Conservation (phyloP, 2,888 invertebrate genomes). For the Cybosia mesomella region DNA sequence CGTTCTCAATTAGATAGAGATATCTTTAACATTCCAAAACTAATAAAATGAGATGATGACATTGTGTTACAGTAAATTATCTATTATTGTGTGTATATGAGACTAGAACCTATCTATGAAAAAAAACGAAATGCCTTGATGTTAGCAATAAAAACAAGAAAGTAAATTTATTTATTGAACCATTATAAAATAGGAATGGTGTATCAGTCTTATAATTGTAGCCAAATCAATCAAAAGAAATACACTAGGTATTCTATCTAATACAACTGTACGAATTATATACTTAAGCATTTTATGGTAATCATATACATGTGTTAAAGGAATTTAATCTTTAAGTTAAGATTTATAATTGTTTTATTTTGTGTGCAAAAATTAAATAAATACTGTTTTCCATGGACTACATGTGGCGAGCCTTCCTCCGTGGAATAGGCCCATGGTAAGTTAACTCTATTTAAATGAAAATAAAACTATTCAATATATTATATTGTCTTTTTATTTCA, state of each 20-base stretch:
- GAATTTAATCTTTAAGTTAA: constrained; percentile 50
- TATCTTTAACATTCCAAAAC: constrained; percentile 72
- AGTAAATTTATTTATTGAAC: constrained; percentile 29
- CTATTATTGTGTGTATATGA: constrained; percentile 34
- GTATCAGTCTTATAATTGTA: constrained; percentile 27
- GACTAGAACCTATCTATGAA: constrained; percentile 29
- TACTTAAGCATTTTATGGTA: constrained; percentile 41
- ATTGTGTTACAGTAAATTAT: constrained; percentile 36
- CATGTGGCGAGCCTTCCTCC: constrained; percentile 77
- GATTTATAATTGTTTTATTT: constrained; percentile 56
- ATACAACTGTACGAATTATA: constrained; percentile 42
- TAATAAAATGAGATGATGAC: constrained; percentile 36
- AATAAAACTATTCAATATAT: constrained; percentile 73
- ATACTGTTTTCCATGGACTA: constrained; percentile 84
- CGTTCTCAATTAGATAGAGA: constrained; percentile 57
- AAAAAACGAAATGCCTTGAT: constrained; percentile 42
- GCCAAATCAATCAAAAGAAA: constrained; percentile 25
- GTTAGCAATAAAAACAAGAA: constrained; percentile 47
- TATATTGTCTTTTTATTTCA: constrained; percentile 62
- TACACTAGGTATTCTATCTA: constrained; percentile 51
- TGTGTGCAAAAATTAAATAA: constrained; percentile 78
- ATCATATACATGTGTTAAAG: constrained; percentile 41
- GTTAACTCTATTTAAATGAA: constrained; percentile 76
- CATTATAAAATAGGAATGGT: constrained; percentile 22
- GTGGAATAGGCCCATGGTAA: constrained; percentile 84